These are phyloP conservation scores for Anoplophora glabripennis DNA, from an alignment of 1,140 invertebrate genomes.

Conservation along the genomic window DNA sequence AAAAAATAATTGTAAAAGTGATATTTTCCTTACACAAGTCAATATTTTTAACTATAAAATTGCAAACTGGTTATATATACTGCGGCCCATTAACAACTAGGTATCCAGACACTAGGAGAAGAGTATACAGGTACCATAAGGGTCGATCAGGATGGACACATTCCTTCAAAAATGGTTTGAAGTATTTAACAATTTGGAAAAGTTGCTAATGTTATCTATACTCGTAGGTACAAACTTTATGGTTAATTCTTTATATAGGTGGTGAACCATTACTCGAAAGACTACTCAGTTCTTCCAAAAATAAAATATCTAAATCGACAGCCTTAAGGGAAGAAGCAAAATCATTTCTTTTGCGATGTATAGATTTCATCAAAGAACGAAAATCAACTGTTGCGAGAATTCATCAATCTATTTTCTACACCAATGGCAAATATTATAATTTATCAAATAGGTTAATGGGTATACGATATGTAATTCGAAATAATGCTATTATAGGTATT, in stretches of 20 bases:
- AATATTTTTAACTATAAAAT: no score
- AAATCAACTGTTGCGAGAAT: slow-evolving; percentile 64
- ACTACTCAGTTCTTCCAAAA: slow-evolving; percentile 53
- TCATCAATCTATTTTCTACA: slow-evolving; percentile 73
- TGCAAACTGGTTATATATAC: no score
- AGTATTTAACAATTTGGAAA: neutral
- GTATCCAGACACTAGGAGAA: slow-evolving; percentile 92
- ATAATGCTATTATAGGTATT: slow-evolving; percentile 23
- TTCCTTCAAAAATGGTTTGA: slow-evolving; percentile 58
- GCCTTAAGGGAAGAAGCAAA: slow-evolving; percentile 57
- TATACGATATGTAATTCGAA: slow-evolving; percentile 64
- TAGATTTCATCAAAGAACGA: slow-evolving; percentile 53
- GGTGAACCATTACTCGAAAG: slow-evolving; percentile 59
- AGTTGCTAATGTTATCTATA: slow-evolving; percentile 21
- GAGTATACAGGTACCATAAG: slow-evolving; percentile 91
- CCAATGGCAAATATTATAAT: slow-evolving; percentile 68
- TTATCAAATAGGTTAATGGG: slow-evolving; percentile 68
- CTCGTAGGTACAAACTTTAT: slow-evolving; percentile 53
- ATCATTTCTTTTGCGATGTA: slow-evolving; percentile 50
- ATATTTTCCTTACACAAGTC: no score
- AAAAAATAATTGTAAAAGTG: no score
- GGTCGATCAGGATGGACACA: slow-evolving; percentile 62
- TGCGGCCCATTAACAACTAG: no score
- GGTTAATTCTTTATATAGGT: slow-evolving; percentile 60
- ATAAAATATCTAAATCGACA: slow-evolving; percentile 51